These are phyloP conservation scores for Aspidiotus rigidus DNA, from an alignment of 2,888 invertebrate species.

Conservation along the genomic window DNA sequence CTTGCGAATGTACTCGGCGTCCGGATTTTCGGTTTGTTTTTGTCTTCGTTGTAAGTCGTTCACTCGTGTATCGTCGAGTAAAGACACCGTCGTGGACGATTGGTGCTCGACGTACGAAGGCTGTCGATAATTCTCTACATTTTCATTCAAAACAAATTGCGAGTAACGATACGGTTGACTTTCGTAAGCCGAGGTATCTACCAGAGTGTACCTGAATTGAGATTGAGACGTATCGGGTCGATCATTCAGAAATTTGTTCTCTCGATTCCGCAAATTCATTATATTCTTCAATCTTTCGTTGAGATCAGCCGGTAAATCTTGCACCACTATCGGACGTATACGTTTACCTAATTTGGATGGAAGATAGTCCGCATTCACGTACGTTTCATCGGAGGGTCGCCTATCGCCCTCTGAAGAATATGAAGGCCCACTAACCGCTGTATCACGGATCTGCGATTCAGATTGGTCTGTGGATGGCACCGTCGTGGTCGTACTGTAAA, in stretches of 20 bases:
- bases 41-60: conserved; percentile 62
- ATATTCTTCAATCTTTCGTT: conserved; percentile 25
- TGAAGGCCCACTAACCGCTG: conserved; percentile 35
- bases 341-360: conserved; percentile 41
- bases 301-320: conserved; percentile 22
- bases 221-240: conserved; percentile 3
- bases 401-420: conserved; percentile 47
- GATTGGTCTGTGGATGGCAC: conserved; percentile 14
- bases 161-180: neutral
- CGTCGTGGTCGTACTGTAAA: conserved; percentile 19
- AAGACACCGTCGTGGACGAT: conserved; percentile 19
- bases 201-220: conserved; percentile 8
- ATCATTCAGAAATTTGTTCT: neutral
- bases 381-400: conserved; percentile 51
- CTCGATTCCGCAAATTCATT: conserved; percentile 9
- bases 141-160: neutral
- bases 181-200: conserved; percentile 5
- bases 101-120: conserved; percentile 24
- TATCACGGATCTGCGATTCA: neutral
- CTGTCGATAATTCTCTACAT: conserved; percentile 7
- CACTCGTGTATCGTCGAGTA: conserved; percentile 52
- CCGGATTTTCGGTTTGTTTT: conserved; percentile 51
- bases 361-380: conserved; percentile 56
- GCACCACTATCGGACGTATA: conserved; percentile 26
- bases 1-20: conserved; percentile 50